These are phyloP conservation scores for Acronicta alni DNA, from an alignment of 2,888 invertebrate genomes.

Conservation along the genomic window DNA sequence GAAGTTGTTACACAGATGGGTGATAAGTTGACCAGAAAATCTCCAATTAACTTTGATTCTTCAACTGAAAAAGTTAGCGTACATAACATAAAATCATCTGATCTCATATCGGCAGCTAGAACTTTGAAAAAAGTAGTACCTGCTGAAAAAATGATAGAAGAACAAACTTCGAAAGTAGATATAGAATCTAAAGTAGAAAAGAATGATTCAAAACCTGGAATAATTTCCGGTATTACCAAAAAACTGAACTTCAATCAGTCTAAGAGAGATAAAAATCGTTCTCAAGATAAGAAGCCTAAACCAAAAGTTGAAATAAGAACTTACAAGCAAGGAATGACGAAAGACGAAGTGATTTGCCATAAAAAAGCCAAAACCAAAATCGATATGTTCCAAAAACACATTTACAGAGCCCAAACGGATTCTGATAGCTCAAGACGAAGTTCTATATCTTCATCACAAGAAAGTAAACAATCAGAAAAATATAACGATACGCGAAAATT, in stretches of 20 bases:
- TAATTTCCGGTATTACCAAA: slow-evolving; percentile 79
- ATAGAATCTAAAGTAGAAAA: slow-evolving; percentile 54
- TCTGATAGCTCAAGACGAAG: slow-evolving; percentile 80
- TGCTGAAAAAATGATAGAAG: slow-evolving; percentile 39
- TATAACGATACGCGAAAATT: slow-evolving; percentile 58
- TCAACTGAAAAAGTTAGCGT: slow-evolving; percentile 72
- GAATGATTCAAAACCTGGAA: slow-evolving; percentile 68
- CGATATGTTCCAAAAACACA: slow-evolving; percentile 86
- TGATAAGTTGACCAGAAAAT: slow-evolving; percentile 69
- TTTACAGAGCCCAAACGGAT: slow-evolving; percentile 79
- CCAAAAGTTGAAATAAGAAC: slow-evolving; percentile 83
- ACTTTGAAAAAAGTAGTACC: slow-evolving; percentile 67
- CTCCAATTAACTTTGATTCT: slow-evolving; percentile 52
- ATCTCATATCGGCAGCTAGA: slow-evolving; percentile 74
- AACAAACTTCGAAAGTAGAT: slow-evolving; percentile 27
- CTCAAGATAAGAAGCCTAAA: slow-evolving; percentile 67
- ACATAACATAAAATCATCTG: slow-evolving; percentile 77
- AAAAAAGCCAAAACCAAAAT: slow-evolving; percentile 85
- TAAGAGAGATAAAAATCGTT: slow-evolving; percentile 72
- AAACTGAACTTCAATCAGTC: slow-evolving; percentile 80
- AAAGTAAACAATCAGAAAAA: slow-evolving; percentile 65
- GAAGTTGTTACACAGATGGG: slow-evolving; percentile 71
- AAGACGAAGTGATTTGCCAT: slow-evolving; percentile 81
- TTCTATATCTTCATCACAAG: slow-evolving; percentile 76
- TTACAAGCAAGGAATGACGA: slow-evolving; percentile 78